Evolutionary conservation across 2,888 invertebrate genomes (phyloP), one percentile per base, ranked within the genome.

Genomic region (Sussaba pulchella): DNA sequence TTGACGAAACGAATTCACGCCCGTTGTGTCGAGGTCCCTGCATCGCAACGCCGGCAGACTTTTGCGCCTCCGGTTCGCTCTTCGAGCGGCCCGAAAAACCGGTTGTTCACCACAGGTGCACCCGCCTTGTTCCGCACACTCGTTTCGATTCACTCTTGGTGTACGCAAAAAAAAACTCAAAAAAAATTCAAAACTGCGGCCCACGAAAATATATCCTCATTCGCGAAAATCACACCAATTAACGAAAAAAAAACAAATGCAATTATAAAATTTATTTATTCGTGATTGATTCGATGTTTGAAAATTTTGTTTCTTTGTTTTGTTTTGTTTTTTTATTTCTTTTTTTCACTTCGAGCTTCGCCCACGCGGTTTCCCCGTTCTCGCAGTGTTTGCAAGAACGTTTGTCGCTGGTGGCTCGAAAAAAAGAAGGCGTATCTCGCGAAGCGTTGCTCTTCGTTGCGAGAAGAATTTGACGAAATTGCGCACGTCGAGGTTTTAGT

Each of bases 21-120:
- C 71, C 66, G 75, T 75, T 63, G 43, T 45, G 45, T 61, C n/a
- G n/a, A n/a, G n/a, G n/a, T n/a, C n/a, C n/a, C n/a, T n/a, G n/a
- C n/a, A n/a, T n/a, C n/a, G n/a, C n/a, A n/a, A n/a, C n/a, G n/a
- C n/a, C n/a, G 8, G 50, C 24, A 8, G 47, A 36, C 67, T 19
- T 39, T 43, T 21, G 41, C 26, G 54, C 43, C 43, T 57, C 50
- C 57, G 69, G 43, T 43, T 54, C 81, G 74, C 78, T 57, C 70
- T 71, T 69, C 85, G 87, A 84, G 83, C 86, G 84, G 83, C 82
- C 83, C 81, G 85, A 57, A 86, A 85, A 89, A 88, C 89, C 88
- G 88, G 88, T 88, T 88, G 86, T 72, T 83, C 82, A 84, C 85
- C 85, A 86, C 88, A 85, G 85, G 83, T 87, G 88, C 87, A 85